Percentiles rank a stretch among this genome's conserved stretches.
Conservation (phyloP, 2,113 vertebrate species). For the Suncus etruscus region DNA sequence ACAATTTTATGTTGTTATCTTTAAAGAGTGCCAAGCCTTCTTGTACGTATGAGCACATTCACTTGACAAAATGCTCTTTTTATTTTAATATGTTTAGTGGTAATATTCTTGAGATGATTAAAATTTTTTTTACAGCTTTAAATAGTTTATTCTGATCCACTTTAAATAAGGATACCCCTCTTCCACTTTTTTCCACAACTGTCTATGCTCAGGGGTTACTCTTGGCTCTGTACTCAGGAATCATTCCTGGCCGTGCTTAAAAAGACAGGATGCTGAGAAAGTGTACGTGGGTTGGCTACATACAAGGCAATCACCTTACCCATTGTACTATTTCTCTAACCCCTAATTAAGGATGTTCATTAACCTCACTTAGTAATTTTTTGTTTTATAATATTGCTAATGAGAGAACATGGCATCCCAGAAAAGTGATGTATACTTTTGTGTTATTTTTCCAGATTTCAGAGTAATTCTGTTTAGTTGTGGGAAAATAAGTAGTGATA, state of each 20-base stretch:
- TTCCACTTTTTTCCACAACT: no score
- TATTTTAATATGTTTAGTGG: not conserved
- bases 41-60: not conserved
- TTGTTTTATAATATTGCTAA: not conserved
- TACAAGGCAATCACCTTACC: no score
- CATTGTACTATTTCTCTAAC: no score
- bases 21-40: not conserved
- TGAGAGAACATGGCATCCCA: not conserved
- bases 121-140: not conserved
- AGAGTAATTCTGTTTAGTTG: not conserved
- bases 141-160: constrained; percentile 28
- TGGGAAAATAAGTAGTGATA: not conserved
- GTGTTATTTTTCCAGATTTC: not conserved
- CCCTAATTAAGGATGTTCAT: not conserved
- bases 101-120: constrained; percentile 35
- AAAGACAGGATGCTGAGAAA: no score
- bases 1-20: not conserved
- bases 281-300: no score
- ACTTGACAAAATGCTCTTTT: constrained; percentile 39
- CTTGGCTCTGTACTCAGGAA: no score
- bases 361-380: constrained; percentile 2
- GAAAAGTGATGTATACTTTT: not conserved
- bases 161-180: not conserved
- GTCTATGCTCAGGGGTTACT: no score
- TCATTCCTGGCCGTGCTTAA: no score